phyloP scores from a whole-genome alignment of 2,797 vertebrate genomes.

The Sebastolobus alascanus region DNA sequence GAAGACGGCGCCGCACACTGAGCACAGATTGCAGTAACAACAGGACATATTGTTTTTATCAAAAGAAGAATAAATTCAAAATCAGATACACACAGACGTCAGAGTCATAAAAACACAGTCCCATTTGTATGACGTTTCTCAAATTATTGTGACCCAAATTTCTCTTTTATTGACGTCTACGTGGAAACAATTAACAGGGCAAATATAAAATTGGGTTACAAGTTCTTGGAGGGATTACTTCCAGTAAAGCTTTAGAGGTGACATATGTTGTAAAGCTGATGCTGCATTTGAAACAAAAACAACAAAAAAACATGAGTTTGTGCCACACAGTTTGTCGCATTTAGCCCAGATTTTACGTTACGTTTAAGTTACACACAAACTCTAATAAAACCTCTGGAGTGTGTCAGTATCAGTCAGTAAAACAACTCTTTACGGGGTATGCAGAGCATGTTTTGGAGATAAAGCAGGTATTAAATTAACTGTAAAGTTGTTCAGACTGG shows the following conservation, averaged over 20 bases:
- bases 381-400: slow-evolving; percentile 9
- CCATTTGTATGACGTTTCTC: accelerated
- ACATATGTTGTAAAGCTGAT: slow-evolving; percentile 23
- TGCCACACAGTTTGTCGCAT: background rate
- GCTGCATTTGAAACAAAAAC: background rate
- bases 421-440: background rate
- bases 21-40: slow-evolving; percentile 31
- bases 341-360: background rate
- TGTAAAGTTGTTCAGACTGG: slow-evolving; percentile 16
- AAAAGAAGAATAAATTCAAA: slow-evolving; percentile 10
- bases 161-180: too few relatives aligned
- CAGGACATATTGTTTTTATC: slow-evolving; percentile 13
- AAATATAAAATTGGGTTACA: slow-evolving; percentile 8
- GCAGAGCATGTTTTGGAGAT: background rate
- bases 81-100: background rate
- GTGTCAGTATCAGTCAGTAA: background rate
- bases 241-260: slow-evolving; percentile 12
- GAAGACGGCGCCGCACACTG: background rate
- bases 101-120: background rate
- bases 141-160: background rate
- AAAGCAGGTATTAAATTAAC: background rate
- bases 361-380: background rate
- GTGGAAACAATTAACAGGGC: background rate
- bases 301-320: background rate
- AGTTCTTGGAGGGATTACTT: slow-evolving; percentile 29